A percentile compares a stretch with the other conserved stretches of the same genome.
Evolutionary conservation across 2,888 invertebrate species (phyloP).

Genomic region (Drosophila neonasuta): DNA sequence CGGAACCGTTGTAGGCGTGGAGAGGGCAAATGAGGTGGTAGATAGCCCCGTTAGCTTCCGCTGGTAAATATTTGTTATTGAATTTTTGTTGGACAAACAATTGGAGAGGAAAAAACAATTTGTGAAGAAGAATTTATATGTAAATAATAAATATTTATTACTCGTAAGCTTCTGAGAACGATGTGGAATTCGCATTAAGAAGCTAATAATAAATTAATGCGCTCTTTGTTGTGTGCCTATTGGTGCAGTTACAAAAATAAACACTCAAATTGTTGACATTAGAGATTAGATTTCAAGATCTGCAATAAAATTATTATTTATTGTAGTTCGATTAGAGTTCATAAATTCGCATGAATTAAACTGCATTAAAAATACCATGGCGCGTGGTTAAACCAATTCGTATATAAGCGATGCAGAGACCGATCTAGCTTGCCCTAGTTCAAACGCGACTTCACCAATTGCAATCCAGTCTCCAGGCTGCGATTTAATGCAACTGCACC

Average conservation of each 20-base stretch:
- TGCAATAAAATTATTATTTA: conserved; percentile 18
- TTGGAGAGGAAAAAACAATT: conserved; percentile 70
- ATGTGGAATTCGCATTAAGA: conserved; percentile 10
- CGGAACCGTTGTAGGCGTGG: conserved; percentile 44
- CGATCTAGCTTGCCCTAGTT: conserved; percentile 27
- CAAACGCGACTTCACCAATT: conserved; percentile 1
- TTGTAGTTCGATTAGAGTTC: conserved; percentile 5
- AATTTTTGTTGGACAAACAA: conserved; percentile 52
- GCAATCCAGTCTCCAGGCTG: background rate
- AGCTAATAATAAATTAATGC: conserved; percentile 11
- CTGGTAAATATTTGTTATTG: conserved; percentile 59
- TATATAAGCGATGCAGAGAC: conserved; percentile 2
- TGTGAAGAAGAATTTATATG: conserved; percentile 35
- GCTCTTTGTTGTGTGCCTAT: conserved; percentile 1
- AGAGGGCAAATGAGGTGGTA: conserved; percentile 36
- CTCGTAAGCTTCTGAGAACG: background rate
- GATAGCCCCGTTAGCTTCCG: conserved; percentile 53
- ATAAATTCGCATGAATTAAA: conserved; percentile 4
- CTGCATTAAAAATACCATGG: conserved; percentile 1
- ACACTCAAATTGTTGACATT: conserved; percentile 10
- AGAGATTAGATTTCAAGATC: conserved; percentile 28
- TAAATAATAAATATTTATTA: conserved; percentile 25
- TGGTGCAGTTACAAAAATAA: conserved; percentile 12
- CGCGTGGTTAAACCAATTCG: conserved; percentile 19
- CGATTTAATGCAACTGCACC: conserved; percentile 19